A percentile compares a stretch with the other conserved stretches of the same genome.
These are phyloP conservation scores for Bubo bubo DNA, from an alignment of 2,113 vertebrate genomes.

Conservation along the genomic window DNA sequence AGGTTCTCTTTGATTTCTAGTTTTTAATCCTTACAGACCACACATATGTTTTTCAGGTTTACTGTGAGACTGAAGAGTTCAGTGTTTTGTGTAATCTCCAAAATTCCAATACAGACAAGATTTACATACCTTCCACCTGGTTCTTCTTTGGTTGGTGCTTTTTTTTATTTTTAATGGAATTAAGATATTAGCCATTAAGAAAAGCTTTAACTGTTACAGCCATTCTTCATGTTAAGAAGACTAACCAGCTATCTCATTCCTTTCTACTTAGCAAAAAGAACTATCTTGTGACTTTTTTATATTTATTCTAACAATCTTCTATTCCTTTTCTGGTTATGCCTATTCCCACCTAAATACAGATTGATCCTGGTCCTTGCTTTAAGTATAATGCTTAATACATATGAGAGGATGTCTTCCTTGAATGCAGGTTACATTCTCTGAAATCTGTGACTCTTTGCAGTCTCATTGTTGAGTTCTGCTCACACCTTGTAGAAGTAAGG, in stretches of 20 bases:
- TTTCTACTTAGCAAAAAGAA: not conserved
- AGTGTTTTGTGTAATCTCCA: not conserved
- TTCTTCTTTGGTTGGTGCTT: not conserved
- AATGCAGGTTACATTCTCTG: not conserved
- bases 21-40: not conserved
- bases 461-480: not conserved
- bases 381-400: not conserved
- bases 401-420: not conserved
- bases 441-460: not conserved
- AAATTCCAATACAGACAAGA: not conserved
- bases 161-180: not conserved
- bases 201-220: not conserved
- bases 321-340: not conserved
- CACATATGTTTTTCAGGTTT: not conserved
- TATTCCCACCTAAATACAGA: not conserved
- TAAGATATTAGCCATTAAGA: not conserved
- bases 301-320: not conserved
- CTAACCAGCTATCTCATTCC: not conserved
- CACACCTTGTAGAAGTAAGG: not conserved
- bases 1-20: not conserved
- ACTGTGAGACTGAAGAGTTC: not conserved
- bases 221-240: not conserved
- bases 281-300: not conserved
- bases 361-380: not conserved
- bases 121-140: not conserved